Percentiles rank a stretch among this genome's conserved stretches.
Evolutionary conservation across 2,797 vertebrate genomes (phyloP).

Genomic region (Tokudaia tokunoshimensis): DNA sequence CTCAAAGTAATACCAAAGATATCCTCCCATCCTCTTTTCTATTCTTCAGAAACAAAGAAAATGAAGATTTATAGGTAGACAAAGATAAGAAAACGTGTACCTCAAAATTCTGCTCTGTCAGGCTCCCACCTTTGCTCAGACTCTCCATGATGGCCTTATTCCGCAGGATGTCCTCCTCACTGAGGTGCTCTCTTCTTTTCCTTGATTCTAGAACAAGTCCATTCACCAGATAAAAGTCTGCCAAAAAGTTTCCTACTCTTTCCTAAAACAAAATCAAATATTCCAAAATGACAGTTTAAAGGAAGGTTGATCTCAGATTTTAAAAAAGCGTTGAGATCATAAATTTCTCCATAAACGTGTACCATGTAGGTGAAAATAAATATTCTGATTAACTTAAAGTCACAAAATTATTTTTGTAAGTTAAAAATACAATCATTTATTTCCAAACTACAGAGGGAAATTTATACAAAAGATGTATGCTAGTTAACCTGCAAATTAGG

Average conservation of each 20-base stretch:
- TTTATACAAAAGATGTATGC: not conserved
- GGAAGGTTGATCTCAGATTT: slow-evolving; percentile 22
- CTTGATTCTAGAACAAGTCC: slow-evolving; percentile 97
- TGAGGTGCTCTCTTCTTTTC: slow-evolving; percentile 98
- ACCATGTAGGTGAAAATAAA: slow-evolving; percentile 64
- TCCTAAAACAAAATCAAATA: slow-evolving; percentile 90
- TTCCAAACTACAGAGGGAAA: slow-evolving; percentile 63
- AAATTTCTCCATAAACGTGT: not conserved
- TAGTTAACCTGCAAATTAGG: slow-evolving; percentile 35
- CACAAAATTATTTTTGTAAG: slow-evolving; percentile 13
- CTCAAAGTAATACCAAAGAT: not conserved
- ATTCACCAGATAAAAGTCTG: slow-evolving; percentile 98
- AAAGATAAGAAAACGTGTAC: slow-evolving; percentile 84
- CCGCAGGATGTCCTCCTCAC: slow-evolving; percentile 98
- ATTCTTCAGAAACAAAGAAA: not conserved
- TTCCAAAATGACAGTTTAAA: slow-evolving; percentile 50
- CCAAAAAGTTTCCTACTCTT: slow-evolving; percentile 97
- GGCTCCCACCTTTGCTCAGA: slow-evolving; percentile 97
- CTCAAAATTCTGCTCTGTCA: slow-evolving; percentile 99
- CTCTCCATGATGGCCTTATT: slow-evolving; percentile 99
- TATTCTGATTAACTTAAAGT: slow-evolving; percentile 36
- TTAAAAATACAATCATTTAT: slow-evolving; percentile 41
- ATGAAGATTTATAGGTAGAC: not conserved
- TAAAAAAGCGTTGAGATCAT: not conserved
- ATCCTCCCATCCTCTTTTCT: not conserved